phyloP scores from a whole-genome alignment of 37 sponge, comb jelly and placozoan genomes.

The Corticium candelabrum region DNA sequence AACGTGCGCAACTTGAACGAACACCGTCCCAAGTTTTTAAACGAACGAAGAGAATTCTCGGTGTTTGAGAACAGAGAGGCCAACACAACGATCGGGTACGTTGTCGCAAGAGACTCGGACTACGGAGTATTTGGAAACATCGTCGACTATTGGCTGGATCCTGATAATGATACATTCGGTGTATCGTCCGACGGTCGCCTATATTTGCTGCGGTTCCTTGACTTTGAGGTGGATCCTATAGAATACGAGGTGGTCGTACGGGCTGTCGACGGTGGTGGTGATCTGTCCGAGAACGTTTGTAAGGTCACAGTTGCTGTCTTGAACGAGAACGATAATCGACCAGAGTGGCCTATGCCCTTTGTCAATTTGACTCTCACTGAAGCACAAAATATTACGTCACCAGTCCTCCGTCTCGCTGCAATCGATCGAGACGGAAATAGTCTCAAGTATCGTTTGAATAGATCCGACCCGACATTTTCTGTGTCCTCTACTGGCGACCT shows the following conservation, averaged over 20 bases:
- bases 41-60: neutral
- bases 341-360: neutral
- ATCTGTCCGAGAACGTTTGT: neutral
- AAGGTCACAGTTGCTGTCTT: neutral
- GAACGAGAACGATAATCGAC: neutral
- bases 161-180: constrained; percentile 26
- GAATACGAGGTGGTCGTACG: constrained; percentile 25
- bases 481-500: neutral
- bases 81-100: neutral
- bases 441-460: neutral
- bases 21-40: neutral
- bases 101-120: constrained; percentile 3
- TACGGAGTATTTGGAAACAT: constrained; percentile 17
- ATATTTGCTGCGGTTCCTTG: constrained; percentile 9
- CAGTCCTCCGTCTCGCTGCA: constrained; percentile 8
- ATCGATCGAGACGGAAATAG: constrained; percentile 14
- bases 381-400: neutral
- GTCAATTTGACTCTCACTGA: neutral
- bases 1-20: neutral
- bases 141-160: neutral
- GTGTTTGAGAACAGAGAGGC: neutral
- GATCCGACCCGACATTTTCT: neutral
- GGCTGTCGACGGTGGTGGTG: constrained; percentile 36
- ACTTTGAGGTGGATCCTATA: constrained; percentile 30
- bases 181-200: constrained; percentile 27